A percentile compares a stretch with the other conserved stretches of the same genome.
phyloP scores from a whole-genome alignment of 2,113 vertebrate genomes.

The Paedocypris sp. region DNA sequence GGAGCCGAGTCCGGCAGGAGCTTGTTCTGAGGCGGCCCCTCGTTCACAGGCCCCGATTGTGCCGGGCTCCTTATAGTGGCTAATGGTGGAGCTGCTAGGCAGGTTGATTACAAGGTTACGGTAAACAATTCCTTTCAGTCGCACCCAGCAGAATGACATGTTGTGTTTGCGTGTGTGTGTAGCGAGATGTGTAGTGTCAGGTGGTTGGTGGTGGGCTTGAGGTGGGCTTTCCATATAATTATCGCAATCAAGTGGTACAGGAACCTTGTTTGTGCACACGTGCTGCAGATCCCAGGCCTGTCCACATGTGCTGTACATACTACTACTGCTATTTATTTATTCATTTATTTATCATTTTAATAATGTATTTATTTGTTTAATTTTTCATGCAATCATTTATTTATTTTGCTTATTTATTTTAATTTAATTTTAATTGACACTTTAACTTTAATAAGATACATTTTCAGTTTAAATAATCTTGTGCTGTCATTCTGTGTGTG shows the following conservation, averaged over 20 bases:
- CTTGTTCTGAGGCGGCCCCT: constrained; percentile 43
- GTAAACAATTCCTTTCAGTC: constrained; percentile 65
- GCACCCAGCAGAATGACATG: constrained; percentile 25
- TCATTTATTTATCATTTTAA: too few relatives aligned
- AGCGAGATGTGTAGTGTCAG: constrained; percentile 18
- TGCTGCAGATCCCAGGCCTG: too few relatives aligned
- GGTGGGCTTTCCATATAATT: constrained; percentile 22
- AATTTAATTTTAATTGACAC: too few relatives aligned
- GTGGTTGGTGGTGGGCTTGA: constrained; percentile 19
- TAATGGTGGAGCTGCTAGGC: constrained; percentile 61
- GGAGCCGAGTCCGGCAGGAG: constrained; percentile 49
- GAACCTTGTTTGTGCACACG: neutral
- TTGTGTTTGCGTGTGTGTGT: constrained; percentile 31
- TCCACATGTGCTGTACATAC: too few relatives aligned
- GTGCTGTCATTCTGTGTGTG: too few relatives aligned
- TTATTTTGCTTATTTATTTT: too few relatives aligned
- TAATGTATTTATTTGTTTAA: too few relatives aligned
- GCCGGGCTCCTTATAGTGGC: constrained; percentile 57
- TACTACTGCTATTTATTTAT: too few relatives aligned
- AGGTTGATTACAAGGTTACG: constrained; percentile 63
- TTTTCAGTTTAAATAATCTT: too few relatives aligned
- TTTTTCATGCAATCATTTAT: too few relatives aligned
- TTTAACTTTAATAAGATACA: too few relatives aligned
- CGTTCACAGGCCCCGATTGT: constrained; percentile 61
- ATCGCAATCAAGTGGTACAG: constrained; percentile 23